Evolutionary conservation across 2,113 vertebrate genomes (phyloP).

Genomic region (Glaucomys volans): DNA sequence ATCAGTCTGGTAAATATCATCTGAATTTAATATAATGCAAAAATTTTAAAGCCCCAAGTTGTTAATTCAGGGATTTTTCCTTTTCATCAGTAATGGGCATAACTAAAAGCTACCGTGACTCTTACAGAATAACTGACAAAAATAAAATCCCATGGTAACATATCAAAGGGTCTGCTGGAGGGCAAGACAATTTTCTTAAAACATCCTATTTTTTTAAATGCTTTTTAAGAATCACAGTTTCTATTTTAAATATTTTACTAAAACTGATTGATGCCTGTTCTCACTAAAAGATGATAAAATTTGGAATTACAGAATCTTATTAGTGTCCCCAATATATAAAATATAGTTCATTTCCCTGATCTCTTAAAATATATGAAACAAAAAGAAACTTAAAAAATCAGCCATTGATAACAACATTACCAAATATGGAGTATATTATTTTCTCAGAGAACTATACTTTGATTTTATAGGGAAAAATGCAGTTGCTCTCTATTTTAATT

Average conservation of each 20-base stretch:
- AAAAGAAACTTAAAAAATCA: background rate
- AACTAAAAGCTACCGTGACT: conserved; percentile 60
- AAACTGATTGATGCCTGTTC: conserved; percentile 46
- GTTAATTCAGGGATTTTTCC: background rate
- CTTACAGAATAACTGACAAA: conserved; percentile 70
- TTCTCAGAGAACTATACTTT: conserved; percentile 24
- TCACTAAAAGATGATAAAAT: conserved; percentile 64
- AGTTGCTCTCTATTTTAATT: conserved; percentile 35
- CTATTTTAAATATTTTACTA: conserved; percentile 81
- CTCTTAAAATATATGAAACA: background rate
- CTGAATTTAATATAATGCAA: background rate
- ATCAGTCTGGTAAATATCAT: background rate
- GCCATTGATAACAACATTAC: background rate
- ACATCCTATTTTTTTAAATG: conserved; percentile 75
- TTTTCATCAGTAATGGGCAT: conserved; percentile 58
- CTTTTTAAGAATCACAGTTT: conserved; percentile 67
- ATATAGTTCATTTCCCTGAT: conserved; percentile 12
- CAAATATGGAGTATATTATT: conserved; percentile 21
- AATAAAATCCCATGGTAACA: background rate
- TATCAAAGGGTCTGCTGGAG: conserved; percentile 53
- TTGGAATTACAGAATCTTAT: conserved; percentile 49
- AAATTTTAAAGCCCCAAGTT: background rate
- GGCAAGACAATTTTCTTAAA: conserved; percentile 74
- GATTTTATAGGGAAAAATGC: background rate
- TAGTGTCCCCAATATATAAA: background rate